Evolutionary conservation across 2,888 invertebrate species (phyloP).

Genomic region (Ochropleura leucogaster): DNA sequence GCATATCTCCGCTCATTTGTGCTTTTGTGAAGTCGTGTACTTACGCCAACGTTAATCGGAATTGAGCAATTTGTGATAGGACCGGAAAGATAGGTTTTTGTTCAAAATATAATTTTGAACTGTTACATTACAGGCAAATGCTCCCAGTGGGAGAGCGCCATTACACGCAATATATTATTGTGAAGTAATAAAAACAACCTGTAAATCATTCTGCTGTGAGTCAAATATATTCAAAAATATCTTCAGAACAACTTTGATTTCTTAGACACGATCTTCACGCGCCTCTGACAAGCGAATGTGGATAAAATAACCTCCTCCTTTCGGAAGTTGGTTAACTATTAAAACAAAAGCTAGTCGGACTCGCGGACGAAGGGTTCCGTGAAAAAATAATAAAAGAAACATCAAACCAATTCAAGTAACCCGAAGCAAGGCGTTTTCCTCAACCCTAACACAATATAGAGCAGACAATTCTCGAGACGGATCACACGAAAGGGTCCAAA

Average conservation of each 20-base stretch:
- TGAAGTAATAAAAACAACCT: neutral
- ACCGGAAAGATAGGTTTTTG: neutral
- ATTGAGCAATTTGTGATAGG: neutral
- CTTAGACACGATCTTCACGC: too few relatives aligned
- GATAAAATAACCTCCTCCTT: too few relatives aligned
- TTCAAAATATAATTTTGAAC: neutral
- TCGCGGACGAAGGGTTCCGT: too few relatives aligned
- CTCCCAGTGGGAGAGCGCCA: neutral
- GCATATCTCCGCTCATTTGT: too few relatives aligned
- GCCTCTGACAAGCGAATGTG: too few relatives aligned
- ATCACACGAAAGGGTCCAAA: slow-evolving; percentile 14
- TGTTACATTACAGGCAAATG: neutral
- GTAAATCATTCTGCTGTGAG: neutral
- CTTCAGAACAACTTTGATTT: neutral
- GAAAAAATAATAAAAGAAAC: neutral
- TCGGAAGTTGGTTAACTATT: too few relatives aligned
- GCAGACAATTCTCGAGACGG: slow-evolving; percentile 5
- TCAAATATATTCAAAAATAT: neutral
- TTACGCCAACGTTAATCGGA: neutral
- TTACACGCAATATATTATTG: neutral
- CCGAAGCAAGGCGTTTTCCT: slow-evolving; percentile 6
- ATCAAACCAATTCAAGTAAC: slow-evolving; percentile 14
- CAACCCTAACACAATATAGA: neutral
- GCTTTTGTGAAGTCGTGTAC: too few relatives aligned
- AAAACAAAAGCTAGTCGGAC: too few relatives aligned